These are phyloP conservation scores for Sinocyclocheilus grahami DNA, from an alignment of 2,113 vertebrate species.

Conservation along the genomic window DNA sequence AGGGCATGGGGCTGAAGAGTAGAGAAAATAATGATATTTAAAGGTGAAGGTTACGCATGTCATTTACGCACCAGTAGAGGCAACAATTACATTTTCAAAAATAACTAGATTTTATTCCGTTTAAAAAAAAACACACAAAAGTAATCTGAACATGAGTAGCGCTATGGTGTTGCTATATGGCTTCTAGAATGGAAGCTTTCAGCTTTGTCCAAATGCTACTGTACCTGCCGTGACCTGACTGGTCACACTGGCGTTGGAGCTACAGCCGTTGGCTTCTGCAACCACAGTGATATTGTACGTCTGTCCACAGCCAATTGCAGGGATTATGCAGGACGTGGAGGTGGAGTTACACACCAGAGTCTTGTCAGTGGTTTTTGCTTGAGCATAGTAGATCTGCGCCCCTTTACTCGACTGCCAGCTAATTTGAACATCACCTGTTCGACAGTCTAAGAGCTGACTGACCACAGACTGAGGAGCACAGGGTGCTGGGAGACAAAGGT, in stretches of 20 bases:
- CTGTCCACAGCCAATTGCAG: slow-evolving; percentile 48
- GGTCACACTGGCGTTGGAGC: slow-evolving; percentile 23
- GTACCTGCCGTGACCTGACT: background rate
- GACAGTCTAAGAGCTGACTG: slow-evolving; percentile 43
- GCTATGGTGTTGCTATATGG: background rate
- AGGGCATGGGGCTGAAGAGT: slow-evolving; percentile 54
- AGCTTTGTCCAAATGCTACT: background rate
- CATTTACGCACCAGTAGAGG: background rate
- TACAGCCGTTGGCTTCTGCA: slow-evolving; percentile 49
- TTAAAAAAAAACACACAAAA: no score
- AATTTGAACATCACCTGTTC: slow-evolving; percentile 36
- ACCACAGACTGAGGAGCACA: slow-evolving; percentile 49
- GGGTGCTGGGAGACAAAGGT: slow-evolving; percentile 45
- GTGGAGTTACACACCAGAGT: slow-evolving; percentile 22
- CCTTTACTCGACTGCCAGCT: slow-evolving; percentile 50
- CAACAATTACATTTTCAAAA: background rate
- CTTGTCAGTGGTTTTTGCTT: slow-evolving; percentile 10
- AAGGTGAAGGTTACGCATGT: background rate
- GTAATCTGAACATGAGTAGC: background rate
- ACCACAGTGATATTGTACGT: slow-evolving; percentile 54
- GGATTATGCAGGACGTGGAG: slow-evolving; percentile 34
- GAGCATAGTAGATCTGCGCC: slow-evolving; percentile 45
- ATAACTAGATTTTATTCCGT: background rate
- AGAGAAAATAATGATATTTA: background rate
- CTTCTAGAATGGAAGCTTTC: background rate